A percentile compares a stretch with the other conserved stretches of the same genome.
Evolutionary conservation across 1,140 invertebrate genomes (phyloP).

Genomic region (Asbolus verrucosus): DNA sequence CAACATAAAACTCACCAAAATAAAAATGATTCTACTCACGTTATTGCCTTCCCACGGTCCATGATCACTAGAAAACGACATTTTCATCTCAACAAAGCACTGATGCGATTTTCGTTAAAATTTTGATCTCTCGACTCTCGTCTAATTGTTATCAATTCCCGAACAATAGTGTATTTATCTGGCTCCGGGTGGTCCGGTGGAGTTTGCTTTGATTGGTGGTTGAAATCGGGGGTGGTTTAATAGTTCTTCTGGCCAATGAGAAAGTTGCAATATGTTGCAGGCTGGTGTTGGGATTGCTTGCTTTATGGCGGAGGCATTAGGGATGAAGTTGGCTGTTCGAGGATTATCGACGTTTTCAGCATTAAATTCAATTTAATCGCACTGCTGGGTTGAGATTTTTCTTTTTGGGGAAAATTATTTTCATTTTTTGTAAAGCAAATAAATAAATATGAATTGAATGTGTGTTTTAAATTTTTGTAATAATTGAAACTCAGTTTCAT

Average conservation of each 20-base stretch:
- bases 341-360: constrained; percentile 31
- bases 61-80: constrained; percentile 62
- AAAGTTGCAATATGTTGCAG: constrained; percentile 34
- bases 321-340: background rate
- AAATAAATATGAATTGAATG: too few species aligned
- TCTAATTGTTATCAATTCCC: background rate
- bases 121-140: constrained; percentile 1
- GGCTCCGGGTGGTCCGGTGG: background rate
- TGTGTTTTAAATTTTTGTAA: too few species aligned
- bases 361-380: background rate
- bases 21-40: constrained; percentile 49
- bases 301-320: background rate
- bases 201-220: constrained; percentile 10
- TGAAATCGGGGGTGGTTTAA: constrained; percentile 41
- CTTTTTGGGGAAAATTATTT: too few species aligned
- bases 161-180: background rate
- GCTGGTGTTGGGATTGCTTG: background rate
- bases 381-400: too few species aligned
- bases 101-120: background rate
- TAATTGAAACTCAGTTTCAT: too few species aligned
- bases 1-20: background rate
- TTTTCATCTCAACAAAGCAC: constrained; percentile 58
- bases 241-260: constrained; percentile 13
- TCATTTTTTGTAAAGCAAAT: too few species aligned
- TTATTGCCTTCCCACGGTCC: constrained; percentile 60